These are phyloP conservation scores for Zonotrichia albicollis DNA, from an alignment of 2,797 vertebrate species.

Conservation along the genomic window DNA sequence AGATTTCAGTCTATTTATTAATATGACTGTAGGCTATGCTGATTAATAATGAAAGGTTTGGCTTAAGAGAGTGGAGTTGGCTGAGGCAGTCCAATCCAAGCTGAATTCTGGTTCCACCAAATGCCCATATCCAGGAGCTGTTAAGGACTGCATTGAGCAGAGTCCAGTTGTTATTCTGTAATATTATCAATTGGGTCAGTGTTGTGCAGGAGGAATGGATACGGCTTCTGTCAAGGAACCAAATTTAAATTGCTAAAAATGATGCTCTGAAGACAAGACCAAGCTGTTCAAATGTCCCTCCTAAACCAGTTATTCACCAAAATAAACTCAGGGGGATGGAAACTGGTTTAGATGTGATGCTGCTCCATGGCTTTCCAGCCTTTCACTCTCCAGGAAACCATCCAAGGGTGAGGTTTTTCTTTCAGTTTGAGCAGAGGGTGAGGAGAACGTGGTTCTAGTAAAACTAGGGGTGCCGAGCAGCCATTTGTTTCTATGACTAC, in stretches of 20 bases:
- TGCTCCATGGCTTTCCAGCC: background rate
- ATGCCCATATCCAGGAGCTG: background rate
- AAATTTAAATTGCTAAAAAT: background rate
- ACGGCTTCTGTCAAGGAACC: background rate
- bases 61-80: background rate
- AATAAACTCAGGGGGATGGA: background rate
- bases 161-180: background rate
- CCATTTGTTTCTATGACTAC: slow-evolving; percentile 52
- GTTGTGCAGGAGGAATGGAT: background rate
- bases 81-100: background rate
- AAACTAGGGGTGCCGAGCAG: background rate
- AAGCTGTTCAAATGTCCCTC: background rate
- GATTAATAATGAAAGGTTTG: background rate
- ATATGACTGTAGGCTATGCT: background rate
- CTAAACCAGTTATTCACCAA: background rate
- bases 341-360: background rate
- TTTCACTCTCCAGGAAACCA: background rate
- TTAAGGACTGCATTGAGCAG: background rate
- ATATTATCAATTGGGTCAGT: background rate
- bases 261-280: background rate
- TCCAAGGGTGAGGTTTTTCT: background rate
- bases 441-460: background rate
- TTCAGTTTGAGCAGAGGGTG: background rate
- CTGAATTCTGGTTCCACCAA: background rate
- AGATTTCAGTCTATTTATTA: background rate